Evolutionary conservation across 2,797 vertebrate species (phyloP), one percentile per base, ranked within the genome.

Genomic region (Epinephelus awoara): DNA sequence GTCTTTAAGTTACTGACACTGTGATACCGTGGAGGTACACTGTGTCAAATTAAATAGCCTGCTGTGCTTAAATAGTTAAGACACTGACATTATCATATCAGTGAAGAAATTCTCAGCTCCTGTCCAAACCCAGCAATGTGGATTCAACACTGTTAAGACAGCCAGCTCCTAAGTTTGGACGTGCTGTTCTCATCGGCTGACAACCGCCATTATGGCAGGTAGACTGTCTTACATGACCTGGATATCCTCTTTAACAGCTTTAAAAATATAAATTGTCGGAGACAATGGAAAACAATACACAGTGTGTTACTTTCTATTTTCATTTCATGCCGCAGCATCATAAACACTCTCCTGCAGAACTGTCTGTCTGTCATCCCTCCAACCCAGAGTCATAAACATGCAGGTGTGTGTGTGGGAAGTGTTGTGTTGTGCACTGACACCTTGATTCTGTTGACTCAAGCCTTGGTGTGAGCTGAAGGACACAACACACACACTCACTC

Each of bases 401-500:
- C 84, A 85, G 79, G 84, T 91, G 90, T 90, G 85, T 82, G 67
- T 80, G 75, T 58, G 42, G 61, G 81, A 79, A 63, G 84, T 85
- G 88, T 76, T 64, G 79, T 57, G 54, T 66, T 75, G 61, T 59
- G 80, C 79, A 78, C 79, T 80, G 81, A 84, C 91, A 89, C 87
- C 79, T 90, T 29, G 0, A 56, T 64, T 89, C 67, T 90, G 83
- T 91, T 90, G 86, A 91, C 88, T 89, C 0, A 67, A 89, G 79
- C 73, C 70, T 75, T 14, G 25, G 81, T 92, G 91, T 82, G 82
- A 92, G 82, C 62, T 88, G 67, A 80, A 21, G 34, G 38, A 66
- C 56, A 70, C 61, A 59, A 79, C 54, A 78, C 70, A 74, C 58
- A 61, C 40, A 64, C 56, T 72, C 73, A 79, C 50, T 75, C 44